A percentile compares a stretch with the other conserved stretches of the same genome.
Evolutionary conservation across 2,888 invertebrate genomes (phyloP).

Genomic region (Microctonus hyperodae): DNA sequence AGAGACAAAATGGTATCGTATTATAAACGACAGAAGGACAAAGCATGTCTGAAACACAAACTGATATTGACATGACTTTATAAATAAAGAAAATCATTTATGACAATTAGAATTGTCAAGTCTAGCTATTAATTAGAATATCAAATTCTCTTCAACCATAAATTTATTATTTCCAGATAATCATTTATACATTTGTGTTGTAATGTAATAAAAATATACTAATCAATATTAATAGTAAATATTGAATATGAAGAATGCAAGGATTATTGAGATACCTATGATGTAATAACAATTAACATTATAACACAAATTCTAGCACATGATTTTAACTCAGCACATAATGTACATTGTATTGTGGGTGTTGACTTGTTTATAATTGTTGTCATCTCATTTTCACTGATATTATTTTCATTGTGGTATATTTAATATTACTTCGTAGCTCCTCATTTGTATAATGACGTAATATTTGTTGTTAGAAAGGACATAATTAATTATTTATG

Average conservation of each 20-base stretch:
- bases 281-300: not conserved
- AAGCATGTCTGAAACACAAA: not conserved
- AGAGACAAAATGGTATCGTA: not conserved
- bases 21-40: not conserved
- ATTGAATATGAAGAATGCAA: not conserved
- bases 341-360: constrained; percentile 1
- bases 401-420: constrained; percentile 21
- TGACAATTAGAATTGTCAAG: not conserved
- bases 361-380: constrained; percentile 17
- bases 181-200: not conserved
- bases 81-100: not conserved
- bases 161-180: not conserved
- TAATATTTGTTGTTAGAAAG: constrained; percentile 27
- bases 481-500: constrained; percentile 25
- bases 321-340: not conserved
- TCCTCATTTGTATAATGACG: constrained; percentile 16
- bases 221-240: not conserved
- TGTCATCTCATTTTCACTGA: constrained; percentile 24
- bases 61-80: not conserved
- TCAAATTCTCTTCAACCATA: not conserved
- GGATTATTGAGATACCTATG: not conserved
- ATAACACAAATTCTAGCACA: not conserved
- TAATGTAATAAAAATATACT: not conserved
- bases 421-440: not conserved
- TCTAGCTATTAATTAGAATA: not conserved